phyloP scores from a whole-genome alignment of 35 echinoderm and acorn worm species.

The Heliocidaris tuberculata region DNA sequence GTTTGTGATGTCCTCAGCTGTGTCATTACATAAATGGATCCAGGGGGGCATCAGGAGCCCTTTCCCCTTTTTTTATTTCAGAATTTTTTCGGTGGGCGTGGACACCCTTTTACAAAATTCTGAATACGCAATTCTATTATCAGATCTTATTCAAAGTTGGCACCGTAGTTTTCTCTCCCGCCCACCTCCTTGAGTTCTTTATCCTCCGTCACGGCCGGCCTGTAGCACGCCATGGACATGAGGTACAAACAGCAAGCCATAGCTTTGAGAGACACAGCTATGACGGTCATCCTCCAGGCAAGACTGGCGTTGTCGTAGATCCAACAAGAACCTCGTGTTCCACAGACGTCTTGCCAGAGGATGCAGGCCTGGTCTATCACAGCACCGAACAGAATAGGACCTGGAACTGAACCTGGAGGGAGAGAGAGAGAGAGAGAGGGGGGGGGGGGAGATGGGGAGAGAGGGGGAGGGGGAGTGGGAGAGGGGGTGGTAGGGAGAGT shows the following conservation, averaged over 20 bases:
- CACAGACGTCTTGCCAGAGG: conserved; percentile 52
- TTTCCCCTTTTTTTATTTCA: too few relatives aligned
- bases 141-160: neutral
- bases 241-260: neutral
- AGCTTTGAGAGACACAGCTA: neutral
- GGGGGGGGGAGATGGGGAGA: too few relatives aligned
- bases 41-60: too few relatives aligned
- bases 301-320: conserved; percentile 43
- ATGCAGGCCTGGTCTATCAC: conserved; percentile 59
- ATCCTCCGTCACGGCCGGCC: neutral
- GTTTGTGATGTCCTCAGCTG: too few relatives aligned
- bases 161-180: neutral
- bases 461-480: too few relatives aligned
- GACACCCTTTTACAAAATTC: too few relatives aligned
- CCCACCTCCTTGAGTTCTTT: neutral
- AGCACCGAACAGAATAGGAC: conserved; percentile 54
- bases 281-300: conserved; percentile 1
- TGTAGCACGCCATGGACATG: neutral
- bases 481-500: too few relatives aligned
- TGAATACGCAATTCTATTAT: too few relatives aligned
- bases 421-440: too few relatives aligned
- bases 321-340: conserved; percentile 50
- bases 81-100: too few relatives aligned
- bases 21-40: too few relatives aligned
- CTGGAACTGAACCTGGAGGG: conserved; percentile 37